phyloP scores from a whole-genome alignment of 2,113 vertebrate genomes.

The Nothocercus nigrocapillus region DNA sequence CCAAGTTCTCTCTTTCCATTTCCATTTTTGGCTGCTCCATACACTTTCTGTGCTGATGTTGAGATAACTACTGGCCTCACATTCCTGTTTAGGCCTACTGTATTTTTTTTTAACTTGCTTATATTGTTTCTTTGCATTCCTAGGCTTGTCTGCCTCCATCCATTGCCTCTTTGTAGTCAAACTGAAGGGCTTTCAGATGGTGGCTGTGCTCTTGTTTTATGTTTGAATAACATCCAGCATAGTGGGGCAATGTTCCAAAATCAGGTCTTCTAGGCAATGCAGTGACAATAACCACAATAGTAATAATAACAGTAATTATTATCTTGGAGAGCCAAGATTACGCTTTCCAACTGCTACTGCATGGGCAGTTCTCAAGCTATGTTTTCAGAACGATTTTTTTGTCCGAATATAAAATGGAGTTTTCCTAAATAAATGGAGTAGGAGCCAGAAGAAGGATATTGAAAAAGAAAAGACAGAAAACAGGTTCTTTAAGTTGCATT shows the following conservation, averaged over 20 bases:
- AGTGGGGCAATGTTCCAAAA: neutral
- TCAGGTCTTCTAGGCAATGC: neutral
- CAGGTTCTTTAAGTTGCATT: neutral
- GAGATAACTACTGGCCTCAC: neutral
- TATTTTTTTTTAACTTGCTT: neutral
- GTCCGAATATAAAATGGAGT: neutral
- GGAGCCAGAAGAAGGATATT: rapidly evolving
- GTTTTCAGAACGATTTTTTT: neutral
- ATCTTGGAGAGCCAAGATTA: neutral
- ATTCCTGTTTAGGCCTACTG: neutral
- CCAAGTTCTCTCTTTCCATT: neutral
- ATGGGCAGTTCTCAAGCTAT: neutral
- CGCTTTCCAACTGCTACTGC: neutral
- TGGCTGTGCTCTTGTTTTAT: neutral
- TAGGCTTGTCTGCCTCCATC: neutral
- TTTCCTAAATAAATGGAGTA: neutral
- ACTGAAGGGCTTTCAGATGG: neutral
- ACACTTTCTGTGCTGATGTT: neutral
- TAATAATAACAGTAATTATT: neutral
- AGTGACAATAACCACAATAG: neutral
- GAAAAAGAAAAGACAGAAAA: neutral
- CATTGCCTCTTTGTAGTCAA: neutral
- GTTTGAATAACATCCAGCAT: neutral
- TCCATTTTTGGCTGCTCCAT: neutral
- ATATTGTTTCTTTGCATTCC: neutral